Evolutionary conservation across 2,888 invertebrate genomes (phyloP).

Genomic region (Tetragnatha montana): DNA sequence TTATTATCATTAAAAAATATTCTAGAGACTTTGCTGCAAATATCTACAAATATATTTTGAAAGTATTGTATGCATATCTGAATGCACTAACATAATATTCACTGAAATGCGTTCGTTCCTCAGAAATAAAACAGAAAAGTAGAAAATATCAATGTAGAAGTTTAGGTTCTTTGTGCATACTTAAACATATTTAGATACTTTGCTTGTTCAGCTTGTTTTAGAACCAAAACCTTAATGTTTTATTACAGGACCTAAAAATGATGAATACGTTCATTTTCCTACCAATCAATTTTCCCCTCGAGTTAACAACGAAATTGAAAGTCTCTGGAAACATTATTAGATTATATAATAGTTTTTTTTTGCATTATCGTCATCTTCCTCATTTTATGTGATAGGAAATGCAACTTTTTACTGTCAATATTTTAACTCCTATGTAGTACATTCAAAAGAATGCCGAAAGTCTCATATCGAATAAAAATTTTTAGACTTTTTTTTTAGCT

Average conservation of each 20-base stretch:
- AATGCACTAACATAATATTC: too few species aligned
- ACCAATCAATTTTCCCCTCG: not conserved
- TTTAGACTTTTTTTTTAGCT: not conserved
- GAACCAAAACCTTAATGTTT: too few species aligned
- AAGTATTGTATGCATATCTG: too few species aligned
- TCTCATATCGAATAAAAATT: not conserved
- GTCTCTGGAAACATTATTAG: not conserved
- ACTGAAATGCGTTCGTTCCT: too few species aligned
- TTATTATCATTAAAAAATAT: too few species aligned
- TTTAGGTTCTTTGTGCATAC: too few species aligned
- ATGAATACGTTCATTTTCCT: not conserved
- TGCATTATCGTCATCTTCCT: not conserved
- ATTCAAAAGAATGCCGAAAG: not conserved
- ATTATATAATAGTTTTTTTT: not conserved
- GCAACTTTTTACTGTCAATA: not conserved
- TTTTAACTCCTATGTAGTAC: not conserved
- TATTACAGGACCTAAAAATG: not conserved
- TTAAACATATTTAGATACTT: too few species aligned
- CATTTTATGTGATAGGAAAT: not conserved
- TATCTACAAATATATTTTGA: too few species aligned
- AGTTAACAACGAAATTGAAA: not conserved
- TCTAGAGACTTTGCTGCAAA: too few species aligned
- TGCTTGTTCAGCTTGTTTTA: too few species aligned
- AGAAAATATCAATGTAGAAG: too few species aligned
- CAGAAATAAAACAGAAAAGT: too few species aligned